A percentile compares a stretch with the other conserved stretches of the same genome.
Conservation (phyloP, 1,140 invertebrate genomes). For the Oedothorax gibbosus region DNA sequence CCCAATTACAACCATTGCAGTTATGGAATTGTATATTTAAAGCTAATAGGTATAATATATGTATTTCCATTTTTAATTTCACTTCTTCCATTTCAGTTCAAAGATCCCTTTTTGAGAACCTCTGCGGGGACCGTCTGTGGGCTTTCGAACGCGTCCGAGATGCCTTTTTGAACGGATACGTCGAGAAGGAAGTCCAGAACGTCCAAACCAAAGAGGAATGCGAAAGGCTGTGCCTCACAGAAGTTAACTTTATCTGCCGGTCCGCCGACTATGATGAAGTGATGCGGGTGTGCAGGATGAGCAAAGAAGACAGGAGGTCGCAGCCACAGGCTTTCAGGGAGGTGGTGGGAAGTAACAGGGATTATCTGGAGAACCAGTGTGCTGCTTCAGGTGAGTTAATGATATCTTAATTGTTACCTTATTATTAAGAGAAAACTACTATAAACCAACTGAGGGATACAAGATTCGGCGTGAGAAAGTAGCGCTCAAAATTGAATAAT, state of each 20-base stretch:
- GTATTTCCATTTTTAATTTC: no score
- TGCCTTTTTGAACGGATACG: conserved; percentile 70
- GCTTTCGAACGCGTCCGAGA: conserved; percentile 71
- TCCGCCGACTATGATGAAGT: conserved; percentile 70
- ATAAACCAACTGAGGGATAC: no score
- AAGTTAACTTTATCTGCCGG: conserved; percentile 70
- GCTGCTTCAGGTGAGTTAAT: conserved; percentile 64
- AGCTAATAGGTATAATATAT: no score
- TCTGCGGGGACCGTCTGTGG: conserved; percentile 72
- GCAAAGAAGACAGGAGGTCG: conserved; percentile 71
- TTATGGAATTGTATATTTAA: no score
- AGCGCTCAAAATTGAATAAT: no score
- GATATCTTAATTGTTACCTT: no score
- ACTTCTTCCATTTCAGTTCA: conserved; percentile 25
- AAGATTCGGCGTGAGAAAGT: no score
- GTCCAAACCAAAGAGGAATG: conserved; percentile 70
- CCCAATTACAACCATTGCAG: no score
- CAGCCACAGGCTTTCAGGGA: conserved; percentile 71
- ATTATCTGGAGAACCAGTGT: conserved; percentile 74
- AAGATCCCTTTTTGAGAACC: conserved; percentile 66
- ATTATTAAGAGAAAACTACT: no score
- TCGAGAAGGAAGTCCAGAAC: conserved; percentile 69
- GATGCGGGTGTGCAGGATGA: conserved; percentile 69
- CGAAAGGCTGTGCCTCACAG: conserved; percentile 70
- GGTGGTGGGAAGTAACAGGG: conserved; percentile 67